These are phyloP conservation scores for Catharus minimus DNA, from an alignment of 2,113 vertebrate genomes.

Conservation along the genomic window DNA sequence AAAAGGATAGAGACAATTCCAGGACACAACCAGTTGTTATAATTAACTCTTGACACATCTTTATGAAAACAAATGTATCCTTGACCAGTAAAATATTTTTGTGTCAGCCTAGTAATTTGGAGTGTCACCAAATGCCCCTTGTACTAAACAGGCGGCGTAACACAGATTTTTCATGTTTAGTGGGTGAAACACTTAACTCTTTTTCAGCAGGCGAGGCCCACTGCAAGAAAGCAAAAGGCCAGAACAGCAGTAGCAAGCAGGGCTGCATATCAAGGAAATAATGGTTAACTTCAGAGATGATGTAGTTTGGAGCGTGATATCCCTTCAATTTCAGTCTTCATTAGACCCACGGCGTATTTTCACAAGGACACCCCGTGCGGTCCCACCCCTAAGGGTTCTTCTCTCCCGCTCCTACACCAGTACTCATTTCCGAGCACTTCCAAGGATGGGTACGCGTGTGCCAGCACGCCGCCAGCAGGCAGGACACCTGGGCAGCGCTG, in stretches of 20 bases:
- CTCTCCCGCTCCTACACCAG: too few species aligned
- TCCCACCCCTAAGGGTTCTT: rapidly evolving
- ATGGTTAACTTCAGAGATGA: rapidly evolving
- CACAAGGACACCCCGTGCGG: rapidly evolving
- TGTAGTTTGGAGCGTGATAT: rapidly evolving
- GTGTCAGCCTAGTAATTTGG: not conserved
- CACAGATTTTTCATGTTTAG: not conserved
- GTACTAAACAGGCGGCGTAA: not conserved
- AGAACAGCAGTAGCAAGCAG: rapidly evolving
- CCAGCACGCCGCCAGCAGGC: not conserved
- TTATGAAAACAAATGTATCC: not conserved
- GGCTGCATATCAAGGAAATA: not conserved
- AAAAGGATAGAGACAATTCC: not conserved
- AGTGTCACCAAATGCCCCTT: not conserved
- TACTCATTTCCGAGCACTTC: rapidly evolving
- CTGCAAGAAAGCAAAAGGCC: rapidly evolving
- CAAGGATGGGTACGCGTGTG: not conserved
- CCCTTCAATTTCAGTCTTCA: not conserved
- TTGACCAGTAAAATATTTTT: not conserved
- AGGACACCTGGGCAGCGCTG: not conserved
- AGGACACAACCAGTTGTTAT: not conserved
- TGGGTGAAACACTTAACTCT: not conserved
- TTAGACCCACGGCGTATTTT: not conserved
- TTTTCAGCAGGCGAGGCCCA: not conserved
- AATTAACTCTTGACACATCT: not conserved